Base-by-base conservation (phyloP, 2,888 invertebrate genomes). In the Odontocerum albicorne region DNA sequence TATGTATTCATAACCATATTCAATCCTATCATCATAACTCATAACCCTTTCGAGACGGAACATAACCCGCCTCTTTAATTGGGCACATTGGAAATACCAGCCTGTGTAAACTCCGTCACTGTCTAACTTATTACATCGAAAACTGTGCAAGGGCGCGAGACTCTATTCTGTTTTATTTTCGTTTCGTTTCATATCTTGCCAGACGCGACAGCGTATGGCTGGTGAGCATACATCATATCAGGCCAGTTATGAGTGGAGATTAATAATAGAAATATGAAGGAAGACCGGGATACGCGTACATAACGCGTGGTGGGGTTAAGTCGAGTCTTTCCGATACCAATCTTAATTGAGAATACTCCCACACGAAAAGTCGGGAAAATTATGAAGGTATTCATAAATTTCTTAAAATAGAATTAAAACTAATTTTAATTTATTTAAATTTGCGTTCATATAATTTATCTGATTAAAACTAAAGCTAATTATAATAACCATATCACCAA, bases 1-100 rank as follows among this genome's bases (percentile, higher is more conserved):
- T 55, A 74, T 74, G 77, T 78, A 78, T 77, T 78, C 78, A 78
- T 78, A 77, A 77, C 74, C 75, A 73, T 77, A 77, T 77, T 78
- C 72, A 67, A 65, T 70, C 74, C 71, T 72, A 73, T 73, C 74
- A 71, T 78, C 77, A 78, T 78, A 77, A 77, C 74, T 78, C 78
- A 78, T 78, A 78, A 78, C 77, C 78, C 56, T 56, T 51, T 44
- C 49, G n/a, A 21, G 32, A 32, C 40, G 40, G 20, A 10, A 7
- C 27, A 27, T 31, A 27, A 42, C 51, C 44, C 44, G 44, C 52
- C 45, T 52, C 31, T 31, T 43, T 31, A 27, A 27, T 22, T 43
- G 27, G 31, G 2, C 27, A 31, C 43, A n/a, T 4, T 15, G 17
- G n/a, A n/a, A n/a, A 33, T 10, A 33, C 13, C 10, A 33, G 4